Base-by-base conservation (phyloP, 2,888 invertebrate species). In the Nowickia ferox region DNA sequence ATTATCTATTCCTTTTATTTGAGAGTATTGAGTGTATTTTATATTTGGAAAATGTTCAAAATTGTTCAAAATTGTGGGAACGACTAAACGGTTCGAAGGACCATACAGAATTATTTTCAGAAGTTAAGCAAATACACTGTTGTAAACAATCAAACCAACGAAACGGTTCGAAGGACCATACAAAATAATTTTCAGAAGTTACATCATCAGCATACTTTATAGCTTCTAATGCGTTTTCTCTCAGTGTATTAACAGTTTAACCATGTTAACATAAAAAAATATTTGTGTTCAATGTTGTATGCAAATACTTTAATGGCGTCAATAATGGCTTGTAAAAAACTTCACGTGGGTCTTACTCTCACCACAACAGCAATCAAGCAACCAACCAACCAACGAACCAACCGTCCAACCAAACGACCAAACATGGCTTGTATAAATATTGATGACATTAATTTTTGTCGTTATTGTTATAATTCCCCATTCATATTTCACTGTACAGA, bases 361-460 rank as follows among this genome's bases (percentile, higher is more conserved):
- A 46, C 66, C 63, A 44, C 65, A 51, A 48, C 17, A 71, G 13
- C 66, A 19, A 44, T 3, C 63, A 48, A 30, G 42, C 38, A 53
- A 40, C 15, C 46, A 63, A 57, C 9, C 48, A 8, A 42, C 48
- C 51, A 53, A 11, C 42, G 48, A 63, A 48, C 42, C 48, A 53
- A 48, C 8, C 17, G 13, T 42, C 15, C 22, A 30, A 57, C 15
- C 19, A 13, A 75, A 22, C 55, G 15, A 11, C 57, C 71, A 61
- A 19, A 42, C 57, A 71, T 15, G 63, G n/a, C 86, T 79, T 76
- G 79, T 74, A 78, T 68, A 83, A 86, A 86, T 86, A 86, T 86
- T 86, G 83, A 86, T 86, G 86, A 86, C 86, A 86, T 86, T 86
- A 86, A 86, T 77, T 82, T 84, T 72, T 84, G 44, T 68, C 59